These are phyloP conservation scores for Lerema accius DNA, from an alignment of 1,140 invertebrate species.

Conservation along the genomic window DNA sequence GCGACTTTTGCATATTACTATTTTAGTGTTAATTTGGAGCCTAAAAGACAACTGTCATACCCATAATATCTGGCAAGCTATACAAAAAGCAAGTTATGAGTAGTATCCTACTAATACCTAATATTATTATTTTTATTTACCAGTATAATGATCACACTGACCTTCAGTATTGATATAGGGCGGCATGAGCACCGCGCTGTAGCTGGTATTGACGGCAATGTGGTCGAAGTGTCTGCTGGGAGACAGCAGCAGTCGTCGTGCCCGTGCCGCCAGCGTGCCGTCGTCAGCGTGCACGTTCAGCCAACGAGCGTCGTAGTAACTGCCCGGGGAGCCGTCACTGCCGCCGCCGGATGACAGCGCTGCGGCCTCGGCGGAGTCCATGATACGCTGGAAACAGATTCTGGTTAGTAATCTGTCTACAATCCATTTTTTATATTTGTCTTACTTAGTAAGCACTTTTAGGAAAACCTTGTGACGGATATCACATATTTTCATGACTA, in stretches of 20 bases:
- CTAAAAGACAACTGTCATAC: too few relatives aligned
- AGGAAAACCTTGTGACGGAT: too few relatives aligned
- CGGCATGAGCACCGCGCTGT: slow-evolving; percentile 95
- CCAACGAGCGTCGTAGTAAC: slow-evolving; percentile 88
- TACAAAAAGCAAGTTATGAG: too few relatives aligned
- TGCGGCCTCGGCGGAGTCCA: slow-evolving; percentile 93
- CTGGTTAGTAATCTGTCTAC: too few relatives aligned
- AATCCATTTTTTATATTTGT: too few relatives aligned
- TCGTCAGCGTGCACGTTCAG: slow-evolving; percentile 88
- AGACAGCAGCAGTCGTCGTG: slow-evolving; percentile 86
- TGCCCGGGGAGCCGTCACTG: slow-evolving; percentile 75
- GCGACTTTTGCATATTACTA: too few relatives aligned
- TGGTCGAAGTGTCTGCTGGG: slow-evolving; percentile 91
- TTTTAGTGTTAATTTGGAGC: too few relatives aligned
- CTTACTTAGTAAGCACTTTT: too few relatives aligned
- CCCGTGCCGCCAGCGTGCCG: slow-evolving; percentile 86
- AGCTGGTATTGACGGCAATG: slow-evolving; percentile 91
- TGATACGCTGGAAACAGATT: slow-evolving; percentile 92
- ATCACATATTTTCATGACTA: too few relatives aligned
- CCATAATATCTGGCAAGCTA: too few relatives aligned
- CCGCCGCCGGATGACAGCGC: slow-evolving; percentile 86
- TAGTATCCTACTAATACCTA: too few relatives aligned
- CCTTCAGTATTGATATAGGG: slow-evolving; percentile 91
- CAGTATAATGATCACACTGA: slow-evolving; percentile 76
- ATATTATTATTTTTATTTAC: too few relatives aligned